Evolutionary conservation across 2,888 invertebrate species (phyloP), one percentile per base, ranked within the genome.

Genomic region (Drosophila incognita): DNA sequence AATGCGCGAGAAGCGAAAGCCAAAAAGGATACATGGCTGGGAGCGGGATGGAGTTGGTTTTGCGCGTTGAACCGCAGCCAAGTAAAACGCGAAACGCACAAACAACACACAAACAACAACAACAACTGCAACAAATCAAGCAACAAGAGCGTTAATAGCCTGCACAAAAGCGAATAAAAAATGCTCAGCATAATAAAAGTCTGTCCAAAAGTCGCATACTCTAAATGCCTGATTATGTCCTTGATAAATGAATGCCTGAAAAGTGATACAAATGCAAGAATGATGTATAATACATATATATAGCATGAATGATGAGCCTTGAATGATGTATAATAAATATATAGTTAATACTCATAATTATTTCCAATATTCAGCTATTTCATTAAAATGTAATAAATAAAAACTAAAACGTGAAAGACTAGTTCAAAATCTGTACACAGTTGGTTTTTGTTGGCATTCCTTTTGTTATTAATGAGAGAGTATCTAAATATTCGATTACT

Each of bases 11-110:
- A 67, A 51, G 73, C 60, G 63, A 69, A 75, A 65, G 52, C 66
- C 49, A 63, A 68, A 49, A 38, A n/a, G 21, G 10, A 29, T 15
- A 31, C 24, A 13, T 2, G 29, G 0, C 15, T 40, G 36, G 2
- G 1, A 4, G 31, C 4, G 3, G 2, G n/a, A 33, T 46, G 35
- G 35, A 13, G 49, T 24, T 29, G 29, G 35, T 18, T 38, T 86
- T 62, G 82, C 85, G 85, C 85, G 85, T 86, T 87, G 76, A 89
- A 84, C 89, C 85, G 85, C 89, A 90, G 53, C 85, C 76, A 70
- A 76, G 76, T 67, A 60, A 90, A 89, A 70, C 85, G 89, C 89
- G 79, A 75, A 80, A 69, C 76, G 87, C 90, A 82, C 87, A 90
- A 90, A 64, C 74, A 84, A 64, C 81, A 69, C 71, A 59, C 48